These are phyloP conservation scores for Tachysurus fulvidraco DNA, from an alignment of 2,113 vertebrate species.

Conservation along the genomic window DNA sequence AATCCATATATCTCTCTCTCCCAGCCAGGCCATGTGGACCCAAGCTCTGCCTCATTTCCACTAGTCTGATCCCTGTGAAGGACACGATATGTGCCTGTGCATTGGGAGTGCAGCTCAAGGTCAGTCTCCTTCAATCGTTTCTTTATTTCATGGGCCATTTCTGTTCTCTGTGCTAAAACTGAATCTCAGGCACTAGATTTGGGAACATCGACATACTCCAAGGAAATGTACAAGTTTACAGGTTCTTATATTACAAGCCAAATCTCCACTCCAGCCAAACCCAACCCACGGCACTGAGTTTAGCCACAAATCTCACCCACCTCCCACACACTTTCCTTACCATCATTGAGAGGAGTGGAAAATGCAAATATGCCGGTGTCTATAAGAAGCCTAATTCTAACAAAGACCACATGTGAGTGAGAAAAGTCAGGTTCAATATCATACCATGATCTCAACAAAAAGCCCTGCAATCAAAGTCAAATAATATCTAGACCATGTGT, in stretches of 20 bases:
- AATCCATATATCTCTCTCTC: conserved; percentile 54
- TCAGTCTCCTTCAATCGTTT: background rate
- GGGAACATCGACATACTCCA: background rate
- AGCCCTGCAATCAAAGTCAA: background rate
- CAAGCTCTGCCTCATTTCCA: conserved; percentile 42
- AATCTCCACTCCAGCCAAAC: background rate
- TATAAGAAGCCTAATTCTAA: background rate
- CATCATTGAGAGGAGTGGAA: background rate
- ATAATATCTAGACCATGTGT: background rate
- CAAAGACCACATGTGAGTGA: background rate
- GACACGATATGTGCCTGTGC: background rate
- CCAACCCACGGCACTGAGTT: background rate
- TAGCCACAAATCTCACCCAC: background rate
- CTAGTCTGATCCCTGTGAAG: conserved; percentile 35
- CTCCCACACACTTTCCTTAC: background rate
- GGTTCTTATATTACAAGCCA: background rate
- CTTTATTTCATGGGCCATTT: background rate
- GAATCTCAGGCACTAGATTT: background rate
- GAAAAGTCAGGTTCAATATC: background rate
- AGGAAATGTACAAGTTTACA: background rate
- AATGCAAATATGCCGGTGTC: background rate
- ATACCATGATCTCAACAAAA: background rate
- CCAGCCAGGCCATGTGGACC: conserved; percentile 42
- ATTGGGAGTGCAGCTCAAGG: background rate
- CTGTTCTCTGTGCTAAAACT: background rate